phyloP scores from a whole-genome alignment of 2,888 invertebrate genomes.

The Parnassius apollo region DNA sequence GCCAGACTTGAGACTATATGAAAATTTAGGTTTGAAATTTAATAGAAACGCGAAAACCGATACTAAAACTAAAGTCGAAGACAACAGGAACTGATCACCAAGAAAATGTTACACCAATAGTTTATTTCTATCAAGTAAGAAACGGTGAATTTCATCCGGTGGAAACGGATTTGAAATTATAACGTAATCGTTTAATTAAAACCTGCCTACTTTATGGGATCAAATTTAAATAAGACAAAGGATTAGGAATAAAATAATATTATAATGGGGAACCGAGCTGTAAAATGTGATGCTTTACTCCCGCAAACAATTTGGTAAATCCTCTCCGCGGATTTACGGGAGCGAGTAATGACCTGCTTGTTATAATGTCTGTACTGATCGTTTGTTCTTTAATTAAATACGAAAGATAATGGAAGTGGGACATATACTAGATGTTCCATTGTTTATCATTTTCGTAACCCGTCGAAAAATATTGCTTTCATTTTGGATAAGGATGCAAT shows the following conservation, averaged over 20 bases:
- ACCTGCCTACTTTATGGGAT: background rate
- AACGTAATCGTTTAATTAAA: background rate
- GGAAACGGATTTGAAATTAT: background rate
- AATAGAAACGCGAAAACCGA: slow-evolving; percentile 13
- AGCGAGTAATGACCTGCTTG: slow-evolving; percentile 46
- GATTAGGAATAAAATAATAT: slow-evolving; percentile 28
- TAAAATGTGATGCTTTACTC: slow-evolving; percentile 31
- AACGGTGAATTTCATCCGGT: slow-evolving; percentile 11
- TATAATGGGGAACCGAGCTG: background rate
- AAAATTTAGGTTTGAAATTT: slow-evolving; percentile 9
- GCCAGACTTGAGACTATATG: slow-evolving; percentile 12
- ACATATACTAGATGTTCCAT: no score
- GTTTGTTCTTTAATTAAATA: slow-evolving; percentile 14
- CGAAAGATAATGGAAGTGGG: background rate
- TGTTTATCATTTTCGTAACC: no score
- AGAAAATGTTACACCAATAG: slow-evolving; percentile 9
- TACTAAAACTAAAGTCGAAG: slow-evolving; percentile 8
- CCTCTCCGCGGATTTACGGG: slow-evolving; percentile 44
- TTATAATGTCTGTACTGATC: slow-evolving; percentile 12
- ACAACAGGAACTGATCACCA: slow-evolving; percentile 11
- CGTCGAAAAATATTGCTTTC: no score
- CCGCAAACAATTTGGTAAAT: slow-evolving; percentile 35
- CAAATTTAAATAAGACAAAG: background rate
- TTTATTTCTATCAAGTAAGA: slow-evolving; percentile 5
- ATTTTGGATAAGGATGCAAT: no score